Evolutionary conservation across 2,113 vertebrate species (phyloP).

Genomic region (Sminthopsis crassicaudata): DNA sequence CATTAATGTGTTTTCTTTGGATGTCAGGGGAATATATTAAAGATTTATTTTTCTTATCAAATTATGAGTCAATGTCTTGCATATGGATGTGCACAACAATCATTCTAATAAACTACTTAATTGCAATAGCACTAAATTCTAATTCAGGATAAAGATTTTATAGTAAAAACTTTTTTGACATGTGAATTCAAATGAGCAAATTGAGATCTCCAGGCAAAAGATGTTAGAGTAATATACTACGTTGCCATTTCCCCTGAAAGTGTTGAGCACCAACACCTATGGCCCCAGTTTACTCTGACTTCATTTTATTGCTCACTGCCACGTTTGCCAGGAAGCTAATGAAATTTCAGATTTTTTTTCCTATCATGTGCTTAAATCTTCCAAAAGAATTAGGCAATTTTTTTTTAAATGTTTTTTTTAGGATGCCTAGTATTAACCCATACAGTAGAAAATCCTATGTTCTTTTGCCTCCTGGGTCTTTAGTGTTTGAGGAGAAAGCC

Average conservation of each 20-base stretch:
- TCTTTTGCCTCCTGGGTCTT: neutral
- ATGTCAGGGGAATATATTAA: slow-evolving; percentile 21
- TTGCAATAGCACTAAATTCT: slow-evolving; percentile 14
- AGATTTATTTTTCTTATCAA: slow-evolving; percentile 36
- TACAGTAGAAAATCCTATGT: neutral
- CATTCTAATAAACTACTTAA: neutral
- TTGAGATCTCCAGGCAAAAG: slow-evolving; percentile 15
- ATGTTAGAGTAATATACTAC: slow-evolving; percentile 2
- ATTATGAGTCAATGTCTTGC: slow-evolving; percentile 26
- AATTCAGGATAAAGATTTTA: slow-evolving; percentile 33
- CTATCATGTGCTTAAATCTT: neutral
- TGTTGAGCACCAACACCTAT: slow-evolving; percentile 14
- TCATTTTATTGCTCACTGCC: slow-evolving; percentile 18
- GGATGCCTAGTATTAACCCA: slow-evolving; percentile 23
- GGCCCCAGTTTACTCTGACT: slow-evolving; percentile 15
- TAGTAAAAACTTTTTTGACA: slow-evolving; percentile 18
- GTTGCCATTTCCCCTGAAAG: slow-evolving; percentile 26
- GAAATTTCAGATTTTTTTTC: slow-evolving; percentile 28
- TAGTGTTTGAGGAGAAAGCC: slow-evolving; percentile 25
- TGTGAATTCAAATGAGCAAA: slow-evolving; percentile 36
- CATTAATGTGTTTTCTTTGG: slow-evolving; percentile 52
- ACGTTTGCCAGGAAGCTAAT: slow-evolving; percentile 42
- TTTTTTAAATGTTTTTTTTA: slow-evolving; percentile 28
- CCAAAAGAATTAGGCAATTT: slow-evolving; percentile 40
- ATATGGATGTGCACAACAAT: neutral